phyloP scores from a whole-genome alignment of 2,113 vertebrate species.

The Menura novaehollandiae region DNA sequence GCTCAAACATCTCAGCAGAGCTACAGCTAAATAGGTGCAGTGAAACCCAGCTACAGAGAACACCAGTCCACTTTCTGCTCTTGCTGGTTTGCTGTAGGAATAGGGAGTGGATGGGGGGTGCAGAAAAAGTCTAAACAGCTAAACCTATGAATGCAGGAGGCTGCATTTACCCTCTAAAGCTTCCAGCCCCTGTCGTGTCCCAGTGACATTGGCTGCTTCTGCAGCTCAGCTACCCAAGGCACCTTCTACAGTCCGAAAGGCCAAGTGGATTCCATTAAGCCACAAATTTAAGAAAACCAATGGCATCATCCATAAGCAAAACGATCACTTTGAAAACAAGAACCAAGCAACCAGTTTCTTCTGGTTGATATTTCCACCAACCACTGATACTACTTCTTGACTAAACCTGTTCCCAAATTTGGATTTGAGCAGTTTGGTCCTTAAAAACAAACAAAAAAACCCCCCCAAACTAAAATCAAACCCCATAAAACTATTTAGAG shows the following conservation, averaged over 20 bases:
- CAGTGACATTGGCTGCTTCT: background rate
- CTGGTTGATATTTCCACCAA: background rate
- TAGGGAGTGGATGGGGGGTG: background rate
- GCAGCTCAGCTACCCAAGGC: background rate
- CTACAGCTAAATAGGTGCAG: background rate
- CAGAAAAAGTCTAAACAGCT: background rate
- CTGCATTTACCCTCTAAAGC: background rate
- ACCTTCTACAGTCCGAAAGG: background rate
- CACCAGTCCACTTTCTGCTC: background rate
- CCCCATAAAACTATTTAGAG: background rate
- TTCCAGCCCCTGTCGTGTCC: background rate
- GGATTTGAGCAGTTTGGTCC: background rate
- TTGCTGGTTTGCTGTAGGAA: background rate
- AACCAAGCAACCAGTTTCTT: background rate
- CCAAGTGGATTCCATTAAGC: background rate
- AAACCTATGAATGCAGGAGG: background rate
- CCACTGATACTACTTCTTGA: background rate
- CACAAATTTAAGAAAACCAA: background rate
- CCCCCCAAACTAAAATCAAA: background rate
- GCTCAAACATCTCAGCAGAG: background rate
- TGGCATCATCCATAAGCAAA: background rate
- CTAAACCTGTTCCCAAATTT: background rate
- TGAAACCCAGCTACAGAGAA: background rate
- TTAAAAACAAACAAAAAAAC: background rate
- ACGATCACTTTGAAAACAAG: background rate